A percentile compares a stretch with the other conserved stretches of the same genome.
Conservation (phyloP, 2,888 invertebrate species). For the Heliconius hortense region DNA sequence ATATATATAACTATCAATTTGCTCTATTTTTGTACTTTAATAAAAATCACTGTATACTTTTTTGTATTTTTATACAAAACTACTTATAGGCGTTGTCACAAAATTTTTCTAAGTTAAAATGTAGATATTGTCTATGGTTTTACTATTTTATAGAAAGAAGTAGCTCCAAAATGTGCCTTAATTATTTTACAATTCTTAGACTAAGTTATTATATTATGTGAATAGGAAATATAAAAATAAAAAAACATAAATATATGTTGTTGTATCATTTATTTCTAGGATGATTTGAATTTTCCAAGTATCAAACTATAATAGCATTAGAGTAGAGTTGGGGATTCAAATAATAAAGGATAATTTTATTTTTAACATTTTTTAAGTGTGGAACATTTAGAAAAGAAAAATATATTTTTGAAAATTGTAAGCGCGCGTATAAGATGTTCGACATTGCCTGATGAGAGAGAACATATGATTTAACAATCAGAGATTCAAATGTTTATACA, state of each 20-base stretch:
- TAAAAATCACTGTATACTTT: slow-evolving; percentile 32
- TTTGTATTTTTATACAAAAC: slow-evolving; percentile 14
- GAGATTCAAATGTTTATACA: too few species aligned
- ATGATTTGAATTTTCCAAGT: neutral
- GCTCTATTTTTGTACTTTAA: slow-evolving; percentile 29
- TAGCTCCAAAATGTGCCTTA: slow-evolving; percentile 63
- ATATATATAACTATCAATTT: slow-evolving; percentile 10
- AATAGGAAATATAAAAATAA: slow-evolving; percentile 50
- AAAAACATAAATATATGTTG: slow-evolving; percentile 39
- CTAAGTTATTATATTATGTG: slow-evolving; percentile 54
- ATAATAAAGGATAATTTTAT: too few species aligned
- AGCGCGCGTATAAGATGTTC: too few species aligned
- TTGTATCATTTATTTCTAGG: slow-evolving; percentile 30
- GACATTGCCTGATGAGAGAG: too few species aligned
- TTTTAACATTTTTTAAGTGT: too few species aligned
- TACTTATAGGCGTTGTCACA: slow-evolving; percentile 12
- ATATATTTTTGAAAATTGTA: too few species aligned
- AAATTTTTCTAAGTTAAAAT: slow-evolving; percentile 5
- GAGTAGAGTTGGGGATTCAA: neutral
- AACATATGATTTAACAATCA: too few species aligned
- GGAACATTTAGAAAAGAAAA: too few species aligned
- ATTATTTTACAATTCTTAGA: slow-evolving; percentile 57
- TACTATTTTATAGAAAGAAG: slow-evolving; percentile 39
- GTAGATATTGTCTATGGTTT: slow-evolving; percentile 13
- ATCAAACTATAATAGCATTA: too few species aligned